Base-by-base conservation (phyloP, 1,140 invertebrate species). In the Platyura marginata region DNA sequence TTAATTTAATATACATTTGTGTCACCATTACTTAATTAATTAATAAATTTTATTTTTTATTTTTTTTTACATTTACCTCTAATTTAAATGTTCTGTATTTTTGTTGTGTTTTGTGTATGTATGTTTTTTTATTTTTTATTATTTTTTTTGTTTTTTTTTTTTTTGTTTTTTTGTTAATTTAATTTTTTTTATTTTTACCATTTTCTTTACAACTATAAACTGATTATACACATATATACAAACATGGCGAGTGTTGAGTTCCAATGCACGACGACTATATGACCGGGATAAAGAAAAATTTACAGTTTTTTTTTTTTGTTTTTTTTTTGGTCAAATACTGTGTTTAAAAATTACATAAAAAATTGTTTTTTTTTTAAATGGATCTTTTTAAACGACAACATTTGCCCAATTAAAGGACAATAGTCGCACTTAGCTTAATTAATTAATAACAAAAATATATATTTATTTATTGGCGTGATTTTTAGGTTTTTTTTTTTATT, bases 191-290 rank as follows among this genome's bases (percentile, higher is more conserved):
- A n/a, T n/a, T n/a, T n/a, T n/a, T n/a, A n/a, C n/a, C n/a, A n/a
- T n/a, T n/a, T n/a, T n/a, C n/a, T n/a, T n/a, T n/a, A n/a, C n/a
- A n/a, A n/a, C n/a, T n/a, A n/a, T n/a, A n/a, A 29, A 29, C 13
- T 29, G 25, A 29, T 29, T 29, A 36, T 36, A 36, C 34, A 36
- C 9, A 36, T 36, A 36, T 36, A 11, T 36, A 36, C 34, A 36
- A 16, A 36, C 34, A 36, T 36, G 34, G 34, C 34, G 34, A 36
- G 34, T 36, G 34, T 36, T 36, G 34, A 36, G 34, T 36, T 36
- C 34, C 34, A 36, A 36, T 36, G 34, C 9, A 11, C 15, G 15
- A 36, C 34, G 34, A 36, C 34, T 16, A 36, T 9, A 18, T 16
- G 10, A 36, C 16, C n/a, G n/a, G n/a, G n/a, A n/a, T n/a, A n/a